A percentile compares a stretch with the other conserved stretches of the same genome.
These are phyloP conservation scores for Procapra przewalskii DNA, from an alignment of 2,113 vertebrate genomes.

Conservation along the genomic window DNA sequence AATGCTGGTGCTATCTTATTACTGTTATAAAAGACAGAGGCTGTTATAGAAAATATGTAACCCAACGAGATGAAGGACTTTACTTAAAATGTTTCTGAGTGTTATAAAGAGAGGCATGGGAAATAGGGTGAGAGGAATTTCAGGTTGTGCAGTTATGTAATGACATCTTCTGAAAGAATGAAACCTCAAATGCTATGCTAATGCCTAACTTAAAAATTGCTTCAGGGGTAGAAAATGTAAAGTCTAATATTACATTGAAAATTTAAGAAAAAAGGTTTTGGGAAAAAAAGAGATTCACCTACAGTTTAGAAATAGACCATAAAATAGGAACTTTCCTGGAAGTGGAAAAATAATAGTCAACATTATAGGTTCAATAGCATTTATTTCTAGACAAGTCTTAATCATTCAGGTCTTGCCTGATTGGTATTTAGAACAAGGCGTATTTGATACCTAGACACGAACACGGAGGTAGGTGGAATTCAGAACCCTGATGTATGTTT, in stretches of 20 bases:
- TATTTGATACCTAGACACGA: background rate
- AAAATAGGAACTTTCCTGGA: background rate
- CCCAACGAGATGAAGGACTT: background rate
- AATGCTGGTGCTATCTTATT: background rate
- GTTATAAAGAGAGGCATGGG: background rate
- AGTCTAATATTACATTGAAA: background rate
- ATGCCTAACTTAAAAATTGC: background rate
- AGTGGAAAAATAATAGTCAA: background rate
- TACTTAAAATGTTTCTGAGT: background rate
- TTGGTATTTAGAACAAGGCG: conserved; percentile 27
- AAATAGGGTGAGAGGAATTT: background rate
- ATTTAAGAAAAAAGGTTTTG: background rate
- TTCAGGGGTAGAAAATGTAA: background rate
- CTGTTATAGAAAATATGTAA: background rate
- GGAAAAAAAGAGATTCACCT: background rate
- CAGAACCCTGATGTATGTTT: background rate
- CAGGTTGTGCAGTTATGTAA: background rate
- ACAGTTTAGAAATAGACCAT: conserved; percentile 34
- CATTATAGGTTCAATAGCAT: background rate
- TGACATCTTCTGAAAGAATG: background rate
- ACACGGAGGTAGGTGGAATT: background rate
- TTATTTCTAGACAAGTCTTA: conserved; percentile 55
- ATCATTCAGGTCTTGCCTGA: conserved; percentile 35
- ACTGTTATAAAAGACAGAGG: background rate
- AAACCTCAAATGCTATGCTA: background rate